Conservation (phyloP, 2,888 invertebrate species). For the Chrysotoxum bicinctum region DNA sequence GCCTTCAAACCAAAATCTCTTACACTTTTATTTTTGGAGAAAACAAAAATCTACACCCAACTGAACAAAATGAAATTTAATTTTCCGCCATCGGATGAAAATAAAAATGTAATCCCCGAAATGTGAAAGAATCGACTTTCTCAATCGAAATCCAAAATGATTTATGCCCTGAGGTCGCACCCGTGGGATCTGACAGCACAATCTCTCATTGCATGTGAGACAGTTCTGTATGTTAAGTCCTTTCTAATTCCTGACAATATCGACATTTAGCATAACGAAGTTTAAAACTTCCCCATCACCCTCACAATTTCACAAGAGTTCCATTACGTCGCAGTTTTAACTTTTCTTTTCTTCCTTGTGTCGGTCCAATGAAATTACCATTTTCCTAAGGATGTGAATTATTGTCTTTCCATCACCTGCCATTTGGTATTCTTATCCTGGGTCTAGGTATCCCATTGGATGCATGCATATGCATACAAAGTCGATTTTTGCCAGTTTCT, state of each 20-base stretch:
- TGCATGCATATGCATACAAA: constrained; percentile 72
- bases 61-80: constrained; percentile 47
- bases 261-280: constrained; percentile 73
- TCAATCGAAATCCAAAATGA: constrained; percentile 58
- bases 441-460: constrained; percentile 36
- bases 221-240: constrained; percentile 66
- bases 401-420: constrained; percentile 73
- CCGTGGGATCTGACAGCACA: constrained; percentile 45
- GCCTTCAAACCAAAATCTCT: neutral
- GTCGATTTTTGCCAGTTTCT: constrained; percentile 52
- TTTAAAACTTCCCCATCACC: constrained; percentile 34
- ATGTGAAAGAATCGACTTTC: constrained; percentile 59
- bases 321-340: neutral
- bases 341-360: neutral
- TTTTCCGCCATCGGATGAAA: constrained; percentile 56
- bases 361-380: constrained; percentile 69
- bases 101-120: constrained; percentile 25
- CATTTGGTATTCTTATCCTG: constrained; percentile 72
- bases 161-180: constrained; percentile 63
- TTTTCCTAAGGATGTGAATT: constrained; percentile 71
- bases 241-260: constrained; percentile 73
- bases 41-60: neutral
- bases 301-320: constrained; percentile 2
- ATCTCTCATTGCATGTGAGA: constrained; percentile 62
- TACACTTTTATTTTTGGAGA: neutral